Evolutionary conservation across 2,797 vertebrate genomes (phyloP), one percentile per base, ranked within the genome.

Genomic region (Bradypodion ventrale): DNA sequence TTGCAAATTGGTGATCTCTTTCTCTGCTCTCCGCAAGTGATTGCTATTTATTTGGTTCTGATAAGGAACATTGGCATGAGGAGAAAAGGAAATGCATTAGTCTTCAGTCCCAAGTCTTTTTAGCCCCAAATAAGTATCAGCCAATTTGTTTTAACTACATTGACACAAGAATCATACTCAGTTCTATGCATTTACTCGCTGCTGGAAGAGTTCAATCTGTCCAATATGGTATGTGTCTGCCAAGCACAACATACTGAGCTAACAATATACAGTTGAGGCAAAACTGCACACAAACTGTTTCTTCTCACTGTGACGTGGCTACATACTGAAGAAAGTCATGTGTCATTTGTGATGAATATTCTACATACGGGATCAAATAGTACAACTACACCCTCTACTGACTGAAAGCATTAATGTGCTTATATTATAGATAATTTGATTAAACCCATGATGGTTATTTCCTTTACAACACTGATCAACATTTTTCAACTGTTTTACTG

Each of bases 11-110:
- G 85, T 90, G 6, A 95, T 93, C 85, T 99, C 98, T 91, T 97
- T 97, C 89, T 99, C 99, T 0, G 97, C 97, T 86, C 99, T 96
- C 80, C 97, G 94, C 90, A 99, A 95, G 76, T 99, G 98, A 93
- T 99, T 99, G 91, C 95, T 96, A 81, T 98, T 98, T 91, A 99
- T 98, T 93, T 99, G 98, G 95, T 97, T 99, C 99, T 99, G 96
- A 89, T 75, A 90, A 90, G 35, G 79, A 90, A 80, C 2, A 35
- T 68, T 68, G 5, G 23, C 16, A 40, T 19, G 42, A 23, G 29
- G 7, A 25, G 10, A 52, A 85, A 52, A 86, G 2, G 15, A 23
- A 77, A 32, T 23, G 25, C 7, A 59, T 83, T 78, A 77, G 12
- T 21, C 29, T 42, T 66, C 62, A n/a, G 29, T 21, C 21, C 40